These are phyloP conservation scores for Aphelenchoides fujianensis DNA, from an alignment of 1,140 invertebrate genomes.

Conservation along the genomic window DNA sequence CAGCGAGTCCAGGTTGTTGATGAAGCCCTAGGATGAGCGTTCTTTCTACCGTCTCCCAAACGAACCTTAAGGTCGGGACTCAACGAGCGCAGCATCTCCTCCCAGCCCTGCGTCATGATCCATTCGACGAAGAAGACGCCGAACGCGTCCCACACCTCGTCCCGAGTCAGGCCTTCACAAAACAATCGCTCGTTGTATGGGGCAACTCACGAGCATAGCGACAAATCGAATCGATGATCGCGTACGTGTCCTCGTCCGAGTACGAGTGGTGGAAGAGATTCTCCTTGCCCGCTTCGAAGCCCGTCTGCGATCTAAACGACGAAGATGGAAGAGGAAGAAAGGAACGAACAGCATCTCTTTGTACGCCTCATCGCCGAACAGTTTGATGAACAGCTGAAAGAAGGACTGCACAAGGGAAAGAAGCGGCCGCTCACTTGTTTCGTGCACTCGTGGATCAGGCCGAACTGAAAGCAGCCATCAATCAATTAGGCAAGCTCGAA, in stretches of 20 bases:
- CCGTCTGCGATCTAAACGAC: slow-evolving; percentile 20
- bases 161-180: slow-evolving; percentile 47
- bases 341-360: slow-evolving; percentile 40
- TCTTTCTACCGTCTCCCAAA: too few species aligned
- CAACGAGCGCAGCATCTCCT: slow-evolving; percentile 53
- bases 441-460: slow-evolving; percentile 45
- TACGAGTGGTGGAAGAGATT: slow-evolving; percentile 54
- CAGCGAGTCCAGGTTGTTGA: slow-evolving; percentile 59
- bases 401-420: neutral
- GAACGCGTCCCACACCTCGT: slow-evolving; percentile 50
- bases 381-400: slow-evolving; percentile 19
- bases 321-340: too few species aligned
- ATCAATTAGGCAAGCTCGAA: too few species aligned
- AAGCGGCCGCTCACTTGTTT: slow-evolving; percentile 36
- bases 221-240: slow-evolving; percentile 43
- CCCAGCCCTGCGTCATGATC: slow-evolving; percentile 54
- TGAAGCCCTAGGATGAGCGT: slow-evolving; percentile 50
- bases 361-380: slow-evolving; percentile 39
- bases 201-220: slow-evolving; percentile 35
- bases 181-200: too few species aligned
- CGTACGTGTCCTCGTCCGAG: slow-evolving; percentile 41
- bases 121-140: slow-evolving; percentile 49
- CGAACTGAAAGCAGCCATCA: slow-evolving; percentile 52
- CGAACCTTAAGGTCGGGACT: slow-evolving; percentile 48
- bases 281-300: slow-evolving; percentile 49